A percentile compares a stretch with the other conserved stretches of the same genome.
These are phyloP conservation scores for Drosophila setosimentum DNA, from an alignment of 2,888 invertebrate genomes.

Conservation along the genomic window DNA sequence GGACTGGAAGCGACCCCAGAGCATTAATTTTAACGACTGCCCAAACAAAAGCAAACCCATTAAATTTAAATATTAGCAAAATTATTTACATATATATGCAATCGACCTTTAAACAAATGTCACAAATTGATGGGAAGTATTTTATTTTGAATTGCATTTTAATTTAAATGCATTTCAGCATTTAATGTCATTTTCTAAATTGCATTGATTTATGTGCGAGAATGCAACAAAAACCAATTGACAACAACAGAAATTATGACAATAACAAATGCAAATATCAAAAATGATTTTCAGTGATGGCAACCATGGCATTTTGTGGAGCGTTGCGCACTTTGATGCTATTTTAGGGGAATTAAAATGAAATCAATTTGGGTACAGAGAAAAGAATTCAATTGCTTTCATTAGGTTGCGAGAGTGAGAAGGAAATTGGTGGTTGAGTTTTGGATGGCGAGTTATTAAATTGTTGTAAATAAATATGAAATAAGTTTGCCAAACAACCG, in stretches of 20 bases:
- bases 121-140: conserved; percentile 18
- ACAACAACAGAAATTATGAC: conserved; percentile 22
- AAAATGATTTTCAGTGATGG: conserved; percentile 54
- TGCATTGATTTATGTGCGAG: conserved; percentile 62
- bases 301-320: conserved; percentile 49
- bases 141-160: conserved; percentile 41
- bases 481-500: conserved; percentile 58
- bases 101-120: conserved; percentile 40
- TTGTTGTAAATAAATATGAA: conserved; percentile 57
- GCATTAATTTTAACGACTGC: conserved; percentile 30
- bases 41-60: background rate
- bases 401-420: conserved; percentile 27
- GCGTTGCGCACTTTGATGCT: conserved; percentile 49
- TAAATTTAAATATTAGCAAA: background rate
- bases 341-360: conserved; percentile 71
- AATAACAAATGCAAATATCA: conserved; percentile 47
- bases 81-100: conserved; percentile 15
- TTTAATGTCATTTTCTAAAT: conserved; percentile 72
- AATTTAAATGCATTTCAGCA: conserved; percentile 56
- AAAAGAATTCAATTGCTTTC: conserved; percentile 46
- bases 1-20: conserved; percentile 24
- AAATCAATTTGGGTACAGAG: conserved; percentile 13
- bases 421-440: background rate
- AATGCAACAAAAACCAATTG: conserved; percentile 5
- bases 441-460: conserved; percentile 48